Conservation (phyloP, 2,797 vertebrate species). For the Sebastes kiyomatsui region DNA sequence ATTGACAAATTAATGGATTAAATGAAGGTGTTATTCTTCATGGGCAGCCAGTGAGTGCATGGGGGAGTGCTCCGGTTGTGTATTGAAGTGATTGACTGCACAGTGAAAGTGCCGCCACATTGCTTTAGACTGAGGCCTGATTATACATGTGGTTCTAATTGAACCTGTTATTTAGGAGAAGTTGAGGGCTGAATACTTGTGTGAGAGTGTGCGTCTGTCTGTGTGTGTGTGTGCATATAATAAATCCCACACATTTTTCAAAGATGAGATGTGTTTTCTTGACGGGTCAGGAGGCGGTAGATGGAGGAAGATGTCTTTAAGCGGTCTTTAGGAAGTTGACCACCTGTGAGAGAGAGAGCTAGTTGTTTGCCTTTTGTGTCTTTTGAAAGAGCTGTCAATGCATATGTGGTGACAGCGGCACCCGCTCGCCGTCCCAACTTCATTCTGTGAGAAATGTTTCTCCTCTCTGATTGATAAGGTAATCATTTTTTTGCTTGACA, state of each 20-base stretch:
- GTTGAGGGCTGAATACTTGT: slow-evolving; percentile 56
- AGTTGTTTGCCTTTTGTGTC: slow-evolving; percentile 20
- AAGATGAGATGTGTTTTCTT: slow-evolving; percentile 71
- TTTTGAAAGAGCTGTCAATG: slow-evolving; percentile 36
- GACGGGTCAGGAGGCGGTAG: slow-evolving; percentile 52
- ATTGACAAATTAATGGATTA: slow-evolving; percentile 42
- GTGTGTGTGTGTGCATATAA: slow-evolving; percentile 35
- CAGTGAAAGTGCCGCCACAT: slow-evolving; percentile 64
- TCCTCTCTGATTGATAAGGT: slow-evolving; percentile 36
- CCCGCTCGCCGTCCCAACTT: background rate
- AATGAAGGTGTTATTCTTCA: slow-evolving; percentile 43
- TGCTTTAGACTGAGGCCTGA: slow-evolving; percentile 74
- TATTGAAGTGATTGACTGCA: slow-evolving; percentile 63
- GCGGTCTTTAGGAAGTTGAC: slow-evolving; percentile 28
- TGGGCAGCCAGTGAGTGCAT: slow-evolving; percentile 18
- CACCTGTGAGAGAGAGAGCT: slow-evolving; percentile 43
- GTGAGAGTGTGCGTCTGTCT: slow-evolving; percentile 32
- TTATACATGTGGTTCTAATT: slow-evolving; percentile 88
- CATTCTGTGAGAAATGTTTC: slow-evolving; percentile 21
- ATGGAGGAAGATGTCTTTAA: slow-evolving; percentile 15
- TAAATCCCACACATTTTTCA: slow-evolving; percentile 77
- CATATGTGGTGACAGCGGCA: slow-evolving; percentile 23
- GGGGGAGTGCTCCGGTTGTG: slow-evolving; percentile 34
- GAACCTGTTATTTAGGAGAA: slow-evolving; percentile 81
- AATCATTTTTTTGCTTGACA: slow-evolving; percentile 32